phyloP scores from a whole-genome alignment of 23 tunicate species.

The Oikopleura albicans region DNA sequence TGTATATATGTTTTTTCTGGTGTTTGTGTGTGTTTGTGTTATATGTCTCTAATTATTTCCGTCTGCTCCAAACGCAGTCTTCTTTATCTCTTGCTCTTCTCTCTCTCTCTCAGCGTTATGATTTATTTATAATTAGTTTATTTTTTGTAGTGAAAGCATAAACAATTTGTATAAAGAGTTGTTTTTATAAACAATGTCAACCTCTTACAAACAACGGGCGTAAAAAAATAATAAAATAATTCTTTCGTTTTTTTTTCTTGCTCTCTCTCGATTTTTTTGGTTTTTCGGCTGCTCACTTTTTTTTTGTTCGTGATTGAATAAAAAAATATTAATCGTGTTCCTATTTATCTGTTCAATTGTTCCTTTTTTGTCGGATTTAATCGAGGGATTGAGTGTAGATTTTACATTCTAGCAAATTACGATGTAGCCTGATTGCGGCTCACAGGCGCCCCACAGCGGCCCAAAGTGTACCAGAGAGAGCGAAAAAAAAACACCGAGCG shows the following conservation, averaged over 20 bases:
- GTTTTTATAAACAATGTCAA: too few relatives aligned
- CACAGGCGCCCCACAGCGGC: not conserved
- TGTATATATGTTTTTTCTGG: too few relatives aligned
- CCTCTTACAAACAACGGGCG: too few relatives aligned
- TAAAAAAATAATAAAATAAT: not conserved
- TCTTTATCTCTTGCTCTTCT: not conserved
- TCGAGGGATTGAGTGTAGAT: not conserved
- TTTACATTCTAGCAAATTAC: not conserved
- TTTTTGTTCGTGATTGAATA: too few relatives aligned
- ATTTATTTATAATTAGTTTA: not conserved
- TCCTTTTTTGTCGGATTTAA: not conserved
- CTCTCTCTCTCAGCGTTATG: not conserved
- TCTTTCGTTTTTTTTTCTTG: not conserved
- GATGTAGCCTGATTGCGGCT: not conserved
- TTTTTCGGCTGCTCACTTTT: too few relatives aligned
- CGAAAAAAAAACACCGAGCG: not conserved
- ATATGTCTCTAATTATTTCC: not conserved
- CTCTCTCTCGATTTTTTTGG: too few relatives aligned
- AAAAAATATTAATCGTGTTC: too few relatives aligned
- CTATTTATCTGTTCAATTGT: too few relatives aligned
- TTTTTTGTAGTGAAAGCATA: not conserved
- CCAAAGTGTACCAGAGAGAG: not conserved
- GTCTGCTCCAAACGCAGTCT: too few relatives aligned
- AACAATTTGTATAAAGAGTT: not conserved
- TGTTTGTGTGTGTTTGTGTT: too few relatives aligned